These are phyloP conservation scores for Leucozona laternaria DNA, from an alignment of 2,888 invertebrate genomes.

Conservation along the genomic window DNA sequence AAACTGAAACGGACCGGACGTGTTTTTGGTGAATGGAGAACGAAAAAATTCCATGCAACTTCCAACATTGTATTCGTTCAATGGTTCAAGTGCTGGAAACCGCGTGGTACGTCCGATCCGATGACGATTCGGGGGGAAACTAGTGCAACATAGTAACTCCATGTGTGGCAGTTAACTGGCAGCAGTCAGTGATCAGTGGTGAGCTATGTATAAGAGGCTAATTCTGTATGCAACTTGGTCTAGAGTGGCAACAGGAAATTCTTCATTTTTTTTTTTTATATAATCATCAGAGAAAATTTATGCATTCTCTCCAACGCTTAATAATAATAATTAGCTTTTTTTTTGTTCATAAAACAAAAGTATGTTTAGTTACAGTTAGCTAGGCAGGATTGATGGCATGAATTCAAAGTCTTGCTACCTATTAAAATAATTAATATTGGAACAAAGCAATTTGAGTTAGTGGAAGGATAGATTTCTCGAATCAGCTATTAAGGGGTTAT, in stretches of 20 bases:
- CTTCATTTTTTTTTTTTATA: conserved; percentile 54
- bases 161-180: not conserved
- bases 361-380: not conserved
- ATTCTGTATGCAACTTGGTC: conserved; percentile 24
- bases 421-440: no score
- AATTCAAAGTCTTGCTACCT: not conserved
- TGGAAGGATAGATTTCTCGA: no score
- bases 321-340: not conserved
- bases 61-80: not conserved
- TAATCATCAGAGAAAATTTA: conserved; percentile 55
- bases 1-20: not conserved
- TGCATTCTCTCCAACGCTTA: conserved; percentile 34
- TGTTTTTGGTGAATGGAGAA: conserved; percentile 28
- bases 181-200: not conserved
- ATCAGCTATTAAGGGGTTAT: no score
- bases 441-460: no score
- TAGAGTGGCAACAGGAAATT: conserved; percentile 60
- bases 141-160: conserved; percentile 13
- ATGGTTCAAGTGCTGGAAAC: conserved; percentile 10
- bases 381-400: not conserved
- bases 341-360: conserved; percentile 1
- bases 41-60: conserved; percentile 22
- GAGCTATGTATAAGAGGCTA: not conserved
- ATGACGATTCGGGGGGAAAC: not conserved
- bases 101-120: conserved; percentile 25